A percentile compares a stretch with the other conserved stretches of the same genome.
These are phyloP conservation scores for Sakesphorus luctuosus DNA, from an alignment of 2,113 vertebrate species.

Conservation along the genomic window DNA sequence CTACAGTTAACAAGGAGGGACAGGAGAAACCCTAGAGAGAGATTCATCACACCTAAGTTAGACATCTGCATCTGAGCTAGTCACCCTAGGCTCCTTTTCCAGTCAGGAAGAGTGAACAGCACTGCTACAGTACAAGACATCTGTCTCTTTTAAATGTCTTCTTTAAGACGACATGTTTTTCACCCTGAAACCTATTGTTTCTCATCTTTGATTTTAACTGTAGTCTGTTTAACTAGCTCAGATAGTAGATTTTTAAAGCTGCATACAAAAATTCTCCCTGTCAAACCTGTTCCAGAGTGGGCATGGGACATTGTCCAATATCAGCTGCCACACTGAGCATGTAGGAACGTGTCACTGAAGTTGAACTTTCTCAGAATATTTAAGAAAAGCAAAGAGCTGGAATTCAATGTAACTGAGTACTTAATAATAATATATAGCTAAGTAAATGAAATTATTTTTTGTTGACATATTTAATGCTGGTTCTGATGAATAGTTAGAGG, in stretches of 20 bases:
- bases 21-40: slow-evolving; percentile 7
- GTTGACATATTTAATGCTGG: not conserved
- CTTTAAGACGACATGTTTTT: not conserved
- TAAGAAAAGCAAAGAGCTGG: not conserved
- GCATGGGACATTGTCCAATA: not conserved
- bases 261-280: not conserved
- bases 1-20: not conserved
- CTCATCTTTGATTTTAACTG: not conserved
- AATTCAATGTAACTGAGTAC: not conserved
- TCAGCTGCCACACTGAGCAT: not conserved
- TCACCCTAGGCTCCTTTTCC: slow-evolving; percentile 33
- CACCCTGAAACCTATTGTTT: not conserved
- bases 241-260: not conserved
- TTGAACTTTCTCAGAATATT: not conserved
- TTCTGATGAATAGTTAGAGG: not conserved
- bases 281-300: not conserved
- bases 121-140: not conserved
- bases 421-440: not conserved
- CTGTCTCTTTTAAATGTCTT: slow-evolving; percentile 10
- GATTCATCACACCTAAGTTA: slow-evolving; percentile 12
- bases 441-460: not conserved
- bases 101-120: not conserved
- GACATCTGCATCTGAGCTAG: slow-evolving; percentile 16
- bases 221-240: not conserved
- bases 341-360: not conserved